A percentile compares a stretch with the other conserved stretches of the same genome.
phyloP scores from a whole-genome alignment of 2,888 invertebrate genomes.

The Anarsia innoxiella region DNA sequence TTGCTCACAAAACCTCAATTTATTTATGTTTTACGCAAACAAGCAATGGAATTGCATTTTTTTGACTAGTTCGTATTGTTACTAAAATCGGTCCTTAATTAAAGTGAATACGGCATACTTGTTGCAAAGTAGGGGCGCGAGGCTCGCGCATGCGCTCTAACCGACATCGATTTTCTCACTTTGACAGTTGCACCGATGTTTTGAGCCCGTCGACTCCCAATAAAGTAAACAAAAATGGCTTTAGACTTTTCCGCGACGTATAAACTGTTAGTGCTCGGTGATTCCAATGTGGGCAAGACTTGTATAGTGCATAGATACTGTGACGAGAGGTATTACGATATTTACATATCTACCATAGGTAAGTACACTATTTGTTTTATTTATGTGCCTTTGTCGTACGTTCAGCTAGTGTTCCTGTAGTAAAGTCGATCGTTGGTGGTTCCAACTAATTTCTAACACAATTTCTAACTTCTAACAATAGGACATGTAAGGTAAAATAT shows the following conservation, averaged over 20 bases:
- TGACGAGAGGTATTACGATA: slow-evolving; percentile 92
- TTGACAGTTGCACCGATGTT: slow-evolving; percentile 70
- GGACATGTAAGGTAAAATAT: too few species aligned
- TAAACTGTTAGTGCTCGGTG: slow-evolving; percentile 89
- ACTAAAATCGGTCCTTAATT: too few species aligned
- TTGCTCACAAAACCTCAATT: too few species aligned
- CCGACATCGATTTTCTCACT: slow-evolving; percentile 67
- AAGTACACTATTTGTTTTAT: slow-evolving; percentile 65
- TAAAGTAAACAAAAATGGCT: slow-evolving; percentile 80
- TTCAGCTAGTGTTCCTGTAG: too few species aligned
- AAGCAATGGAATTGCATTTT: too few species aligned
- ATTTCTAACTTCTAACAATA: too few species aligned
- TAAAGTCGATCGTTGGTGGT: too few species aligned
- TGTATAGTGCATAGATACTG: slow-evolving; percentile 93
- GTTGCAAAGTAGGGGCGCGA: slow-evolving; percentile 39
- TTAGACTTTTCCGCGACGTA: slow-evolving; percentile 91
- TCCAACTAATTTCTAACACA: too few species aligned
- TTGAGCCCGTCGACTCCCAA: slow-evolving; percentile 53
- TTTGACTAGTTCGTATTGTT: too few species aligned
- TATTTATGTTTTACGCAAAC: too few species aligned
- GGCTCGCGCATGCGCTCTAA: slow-evolving; percentile 56
- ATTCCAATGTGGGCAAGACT: slow-evolving; percentile 93
- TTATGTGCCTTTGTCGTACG: slow-evolving; percentile 59
- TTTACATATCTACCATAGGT: slow-evolving; percentile 94
- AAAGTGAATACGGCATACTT: too few species aligned